Base-by-base conservation (phyloP, 2,113 vertebrate species). In the Phalacrocorax brasilianus region DNA sequence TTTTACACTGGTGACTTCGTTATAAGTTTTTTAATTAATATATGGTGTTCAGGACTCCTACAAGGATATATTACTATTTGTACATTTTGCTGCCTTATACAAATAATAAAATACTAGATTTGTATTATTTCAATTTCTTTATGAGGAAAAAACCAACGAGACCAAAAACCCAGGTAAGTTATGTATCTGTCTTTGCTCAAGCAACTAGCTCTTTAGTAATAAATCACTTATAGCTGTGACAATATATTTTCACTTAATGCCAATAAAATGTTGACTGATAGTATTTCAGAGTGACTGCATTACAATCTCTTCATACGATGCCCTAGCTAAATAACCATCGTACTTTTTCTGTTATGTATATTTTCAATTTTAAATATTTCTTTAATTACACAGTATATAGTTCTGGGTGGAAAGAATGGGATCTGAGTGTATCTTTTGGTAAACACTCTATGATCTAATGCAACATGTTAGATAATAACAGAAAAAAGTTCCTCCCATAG, bases 61-160 rank as follows among this genome's bases (percentile, higher is more conserved):
- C 73, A 85, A 94, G 58, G 49, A 82, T 84, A 89, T 83, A 87
- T 91, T 90, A 91, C 18, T 86, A 63, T 95, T 58, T 94, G 50
- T 4, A 19, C 40, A 92, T 75, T 93, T 78, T 75, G 5, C 17
- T 66, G 40, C 78, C 53, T 92, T 72, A 67, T 19, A 89, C 20
- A 93, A 94, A 95, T n/a, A 83, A 67, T 80, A 89, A 79, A 91
- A 40, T 71, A 86, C 11, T 90, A 58, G 38, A 58, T 11, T 76
- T 63, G 23, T 32, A 47, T 67, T 81, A 30, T 76, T 83, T 24
- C 11, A 70, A 85, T 78, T 86, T 67, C 22, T 66, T 77, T 52
- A 80, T 62, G 62, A 75, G 44, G 45, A 58, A 76, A 95, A 91
- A 49, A 40, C 14, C 5, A 5, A 80, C 27, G 12, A 75, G 65